A percentile compares a stretch with the other conserved stretches of the same genome.
Evolutionary conservation across 2,888 invertebrate species (phyloP).

Genomic region (Drosophila birchii): DNA sequence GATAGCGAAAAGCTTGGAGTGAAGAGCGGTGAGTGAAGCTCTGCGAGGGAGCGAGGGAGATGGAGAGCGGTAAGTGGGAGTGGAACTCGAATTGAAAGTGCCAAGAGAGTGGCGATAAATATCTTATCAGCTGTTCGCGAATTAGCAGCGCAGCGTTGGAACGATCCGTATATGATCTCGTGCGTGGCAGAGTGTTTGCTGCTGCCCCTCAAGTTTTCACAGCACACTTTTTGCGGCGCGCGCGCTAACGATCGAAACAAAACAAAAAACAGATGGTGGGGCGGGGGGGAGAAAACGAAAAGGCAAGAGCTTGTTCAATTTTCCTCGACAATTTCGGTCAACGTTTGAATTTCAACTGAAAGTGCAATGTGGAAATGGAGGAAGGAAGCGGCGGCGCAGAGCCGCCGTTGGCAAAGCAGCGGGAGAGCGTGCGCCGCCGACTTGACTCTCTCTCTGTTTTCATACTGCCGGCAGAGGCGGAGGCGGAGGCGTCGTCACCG

Average conservation of each 20-base stretch:
- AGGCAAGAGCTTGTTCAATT: conserved; percentile 10
- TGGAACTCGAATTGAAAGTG: conserved; percentile 3
- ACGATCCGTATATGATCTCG: conserved; percentile 42
- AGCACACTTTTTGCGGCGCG: conserved; percentile 14
- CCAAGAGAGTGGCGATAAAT: conserved; percentile 29
- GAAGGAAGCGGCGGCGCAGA: conserved; percentile 58
- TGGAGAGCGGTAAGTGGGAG: not conserved
- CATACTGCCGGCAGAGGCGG: conserved; percentile 13
- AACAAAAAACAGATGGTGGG: conserved; percentile 15
- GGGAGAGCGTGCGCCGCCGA: conserved; percentile 20
- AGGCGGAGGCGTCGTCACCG: conserved; percentile 8
- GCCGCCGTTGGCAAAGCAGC: conserved; percentile 15
- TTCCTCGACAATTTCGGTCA: conserved; percentile 73
- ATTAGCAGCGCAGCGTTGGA: conserved; percentile 20
- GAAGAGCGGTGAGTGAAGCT: conserved; percentile 19
- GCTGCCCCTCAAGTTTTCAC: conserved; percentile 8
- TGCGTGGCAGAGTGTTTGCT: conserved; percentile 30
- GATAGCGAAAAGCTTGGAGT: conserved; percentile 42
- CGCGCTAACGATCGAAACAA: conserved; percentile 8
- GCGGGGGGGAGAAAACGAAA: not conserved
- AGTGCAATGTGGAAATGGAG: conserved; percentile 66
- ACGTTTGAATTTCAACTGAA: conserved; percentile 80
- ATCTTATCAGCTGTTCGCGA: conserved; percentile 47
- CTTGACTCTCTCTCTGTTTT: conserved; percentile 23
- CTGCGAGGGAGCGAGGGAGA: not conserved